Conservation (phyloP, 2,888 invertebrate species). For the Eupsilia transversa region DNA sequence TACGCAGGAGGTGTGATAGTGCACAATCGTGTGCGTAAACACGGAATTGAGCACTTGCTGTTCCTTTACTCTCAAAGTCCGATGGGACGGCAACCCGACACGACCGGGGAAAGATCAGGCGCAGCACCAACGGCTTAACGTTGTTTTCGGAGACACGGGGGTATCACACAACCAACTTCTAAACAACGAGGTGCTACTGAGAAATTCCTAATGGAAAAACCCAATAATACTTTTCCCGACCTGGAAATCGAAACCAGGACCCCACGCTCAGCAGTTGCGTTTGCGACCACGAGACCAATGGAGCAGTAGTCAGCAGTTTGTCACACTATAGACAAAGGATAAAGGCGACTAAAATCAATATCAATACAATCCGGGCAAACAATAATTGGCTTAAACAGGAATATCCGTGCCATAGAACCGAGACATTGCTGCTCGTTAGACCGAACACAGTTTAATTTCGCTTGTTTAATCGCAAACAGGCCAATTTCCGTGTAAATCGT, state of each 20-base stretch:
- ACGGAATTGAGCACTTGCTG: not conserved
- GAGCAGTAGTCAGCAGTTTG: too few species aligned
- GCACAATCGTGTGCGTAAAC: too few species aligned
- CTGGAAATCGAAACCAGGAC: not conserved
- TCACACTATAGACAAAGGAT: not conserved
- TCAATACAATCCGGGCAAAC: conserved; percentile 6
- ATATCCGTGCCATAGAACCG: conserved; percentile 61
- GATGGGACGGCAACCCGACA: too few species aligned
- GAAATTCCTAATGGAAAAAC: not conserved
- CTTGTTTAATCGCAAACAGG: conserved; percentile 84
- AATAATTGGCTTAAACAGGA: conserved; percentile 56
- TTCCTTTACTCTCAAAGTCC: not conserved
- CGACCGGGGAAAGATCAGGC: too few species aligned
- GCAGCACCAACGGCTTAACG: not conserved
- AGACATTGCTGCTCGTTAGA: conserved; percentile 82
- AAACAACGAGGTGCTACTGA: not conserved
- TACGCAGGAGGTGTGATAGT: too few species aligned
- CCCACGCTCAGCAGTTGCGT: not conserved
- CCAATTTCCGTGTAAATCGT: conserved; percentile 80
- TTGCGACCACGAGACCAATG: too few species aligned
- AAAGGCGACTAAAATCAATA: conserved; percentile 3
- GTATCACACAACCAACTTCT: not conserved
- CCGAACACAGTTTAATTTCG: conserved; percentile 85
- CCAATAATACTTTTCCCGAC: too few species aligned
- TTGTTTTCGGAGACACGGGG: not conserved